Evolutionary conservation across 2,888 invertebrate species (phyloP).

Genomic region (Opisthograptis luteolata): DNA sequence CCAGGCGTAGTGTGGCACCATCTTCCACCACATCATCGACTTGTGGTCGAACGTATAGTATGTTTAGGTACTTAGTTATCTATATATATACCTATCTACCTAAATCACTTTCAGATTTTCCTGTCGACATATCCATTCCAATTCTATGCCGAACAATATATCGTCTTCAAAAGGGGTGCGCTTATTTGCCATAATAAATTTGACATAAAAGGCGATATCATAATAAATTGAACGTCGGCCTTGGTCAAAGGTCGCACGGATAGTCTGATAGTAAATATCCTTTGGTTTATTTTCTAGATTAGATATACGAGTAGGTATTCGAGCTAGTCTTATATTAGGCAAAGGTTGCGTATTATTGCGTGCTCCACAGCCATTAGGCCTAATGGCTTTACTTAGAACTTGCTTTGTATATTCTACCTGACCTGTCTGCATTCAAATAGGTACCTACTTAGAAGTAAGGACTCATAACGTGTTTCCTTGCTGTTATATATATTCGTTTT

Average conservation of each 20-base stretch:
- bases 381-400: constrained; percentile 18
- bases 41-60: too few species aligned
- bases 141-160: too few species aligned
- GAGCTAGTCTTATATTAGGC: constrained; percentile 8
- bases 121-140: constrained; percentile 18
- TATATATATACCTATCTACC: too few species aligned
- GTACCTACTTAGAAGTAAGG: too few species aligned
- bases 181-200: constrained; percentile 16
- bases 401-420: constrained; percentile 12
- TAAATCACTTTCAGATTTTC: constrained; percentile 11
- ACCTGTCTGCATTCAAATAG: constrained; percentile 13
- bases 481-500: constrained; percentile 1
- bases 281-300: constrained; percentile 14
- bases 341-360: constrained; percentile 27
- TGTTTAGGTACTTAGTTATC: too few species aligned
- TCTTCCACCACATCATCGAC: too few species aligned
- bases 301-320: not conserved
- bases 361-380: constrained; percentile 24
- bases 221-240: constrained; percentile 20
- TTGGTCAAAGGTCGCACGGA: constrained; percentile 4
- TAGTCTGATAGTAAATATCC: constrained; percentile 9
- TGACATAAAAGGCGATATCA: constrained; percentile 13
- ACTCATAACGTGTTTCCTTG: constrained; percentile 18
- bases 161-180: constrained; percentile 13
- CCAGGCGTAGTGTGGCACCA: too few species aligned